Evolutionary conservation across 53 echinoderm and acorn worm genomes (phyloP), one percentile per base, ranked within the genome.

Genomic region (Echinarachnius parma): DNA sequence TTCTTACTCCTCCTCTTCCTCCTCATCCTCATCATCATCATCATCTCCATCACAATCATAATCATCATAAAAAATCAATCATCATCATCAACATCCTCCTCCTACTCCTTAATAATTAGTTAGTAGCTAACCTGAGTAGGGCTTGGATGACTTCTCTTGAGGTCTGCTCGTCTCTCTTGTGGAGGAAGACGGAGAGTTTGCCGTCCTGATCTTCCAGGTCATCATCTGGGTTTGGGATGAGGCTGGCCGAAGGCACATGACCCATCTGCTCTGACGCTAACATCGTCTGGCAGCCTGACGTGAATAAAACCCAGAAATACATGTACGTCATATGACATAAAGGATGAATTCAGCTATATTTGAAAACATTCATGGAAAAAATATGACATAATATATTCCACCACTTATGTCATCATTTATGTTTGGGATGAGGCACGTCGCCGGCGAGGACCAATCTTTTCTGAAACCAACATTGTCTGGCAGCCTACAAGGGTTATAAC

Each of bases 141-240:
- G 86, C 83, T 32, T 91, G 91, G 23, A 91, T 91, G 69, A 91
- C 91, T 64, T 91, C 91, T 62, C 86, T 82, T 4, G 91, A 91
- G 9, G 91, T 77, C 80, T 91, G 91, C 35, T 91, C 91, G 22
- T 86, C 91, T 20, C 91, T 75, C 60, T 91, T 91, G 54, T 83
- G 91, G 31, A 91, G 83, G 62, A 91, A 91, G 46, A 91, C 86
- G 0, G 91, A 91, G n/a, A 91, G 78, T 21, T 83, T 78, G 63
- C 91, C 83, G 36, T 91, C 91, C 29, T 91, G 86, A 31, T 83
- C 78, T 33, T 91, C 91, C 5, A 86, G 75, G 35, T 91, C 86
- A 35, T 90, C 90, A 18, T 78, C 76, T 31, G 53, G 66, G 46
- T 86, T 83, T 44, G 86, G 49, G 7, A 76, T 67, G 62, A 74